phyloP scores from a whole-genome alignment of 2,888 invertebrate genomes.

The Itoplectis maculator region DNA sequence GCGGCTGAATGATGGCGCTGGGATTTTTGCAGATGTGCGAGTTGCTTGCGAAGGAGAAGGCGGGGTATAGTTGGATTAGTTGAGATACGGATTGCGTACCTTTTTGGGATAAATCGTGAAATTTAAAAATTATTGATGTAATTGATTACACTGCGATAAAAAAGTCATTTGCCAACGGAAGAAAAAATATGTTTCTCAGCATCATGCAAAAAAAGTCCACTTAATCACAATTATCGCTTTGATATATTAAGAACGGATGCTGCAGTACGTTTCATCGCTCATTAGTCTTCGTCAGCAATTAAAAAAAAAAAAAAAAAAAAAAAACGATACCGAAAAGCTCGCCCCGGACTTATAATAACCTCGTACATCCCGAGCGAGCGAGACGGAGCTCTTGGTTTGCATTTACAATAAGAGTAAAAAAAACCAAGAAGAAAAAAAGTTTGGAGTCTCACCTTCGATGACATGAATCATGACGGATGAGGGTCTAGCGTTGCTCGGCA shows the following conservation, averaged over 20 bases:
- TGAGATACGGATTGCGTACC: too few relatives aligned
- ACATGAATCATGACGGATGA: conserved; percentile 82
- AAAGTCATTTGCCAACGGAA: too few relatives aligned
- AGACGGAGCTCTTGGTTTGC: background rate
- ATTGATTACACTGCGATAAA: too few relatives aligned
- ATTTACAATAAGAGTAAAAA: background rate
- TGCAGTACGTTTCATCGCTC: background rate
- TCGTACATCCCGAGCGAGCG: background rate
- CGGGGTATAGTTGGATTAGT: too few relatives aligned
- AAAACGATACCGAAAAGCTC: background rate
- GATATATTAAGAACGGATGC: background rate
- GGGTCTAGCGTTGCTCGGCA: conserved; percentile 80
- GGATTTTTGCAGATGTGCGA: background rate
- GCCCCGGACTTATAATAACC: background rate
- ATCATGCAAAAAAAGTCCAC: background rate
- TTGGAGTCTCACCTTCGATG: conserved; percentile 78
- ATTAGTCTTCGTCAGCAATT: background rate
- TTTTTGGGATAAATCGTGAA: too few relatives aligned
- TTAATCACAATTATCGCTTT: background rate
- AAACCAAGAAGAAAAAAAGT: background rate
- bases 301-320: background rate
- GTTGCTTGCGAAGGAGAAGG: too few relatives aligned
- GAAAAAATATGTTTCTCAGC: too few relatives aligned
- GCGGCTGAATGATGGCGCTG: background rate
- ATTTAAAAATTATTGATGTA: too few relatives aligned